A percentile compares a stretch with the other conserved stretches of the same genome.
These are phyloP conservation scores for Hypotaenidia okinawae DNA, from an alignment of 2,797 vertebrate genomes.

Conservation along the genomic window DNA sequence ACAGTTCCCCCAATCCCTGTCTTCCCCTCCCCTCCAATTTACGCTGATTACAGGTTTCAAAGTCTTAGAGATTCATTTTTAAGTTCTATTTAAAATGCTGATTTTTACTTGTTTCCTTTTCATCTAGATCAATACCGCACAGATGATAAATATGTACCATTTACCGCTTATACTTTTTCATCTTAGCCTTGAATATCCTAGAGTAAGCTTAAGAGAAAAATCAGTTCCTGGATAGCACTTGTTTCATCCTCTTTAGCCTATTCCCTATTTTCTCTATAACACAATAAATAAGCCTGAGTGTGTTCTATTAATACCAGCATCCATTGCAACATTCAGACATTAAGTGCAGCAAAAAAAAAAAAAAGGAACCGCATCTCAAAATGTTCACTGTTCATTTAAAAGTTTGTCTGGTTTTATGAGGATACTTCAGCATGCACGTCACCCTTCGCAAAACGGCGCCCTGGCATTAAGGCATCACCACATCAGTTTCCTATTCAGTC, in stretches of 20 bases:
- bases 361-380: background rate
- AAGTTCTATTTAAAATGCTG: constrained; percentile 60
- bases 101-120: constrained; percentile 67
- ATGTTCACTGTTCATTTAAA: background rate
- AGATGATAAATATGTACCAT: constrained; percentile 40
- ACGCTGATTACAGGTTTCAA: constrained; percentile 57
- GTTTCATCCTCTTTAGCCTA: background rate
- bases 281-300: background rate
- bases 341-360: background rate
- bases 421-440: background rate
- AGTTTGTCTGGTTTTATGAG: constrained; percentile 26
- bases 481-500: constrained; percentile 5
- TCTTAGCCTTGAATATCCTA: background rate
- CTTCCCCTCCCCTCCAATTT: constrained; percentile 53
- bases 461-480: background rate
- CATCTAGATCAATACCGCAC: constrained; percentile 43
- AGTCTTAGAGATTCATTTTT: constrained; percentile 17
- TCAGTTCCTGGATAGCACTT: background rate
- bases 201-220: constrained; percentile 12
- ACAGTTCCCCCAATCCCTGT: background rate
- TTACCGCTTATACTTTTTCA: constrained; percentile 24
- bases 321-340: background rate
- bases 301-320: background rate
- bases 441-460: background rate
- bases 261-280: background rate